Evolutionary conservation across 2,797 vertebrate genomes (phyloP).

Genomic region (Rhodeus uyekii): DNA sequence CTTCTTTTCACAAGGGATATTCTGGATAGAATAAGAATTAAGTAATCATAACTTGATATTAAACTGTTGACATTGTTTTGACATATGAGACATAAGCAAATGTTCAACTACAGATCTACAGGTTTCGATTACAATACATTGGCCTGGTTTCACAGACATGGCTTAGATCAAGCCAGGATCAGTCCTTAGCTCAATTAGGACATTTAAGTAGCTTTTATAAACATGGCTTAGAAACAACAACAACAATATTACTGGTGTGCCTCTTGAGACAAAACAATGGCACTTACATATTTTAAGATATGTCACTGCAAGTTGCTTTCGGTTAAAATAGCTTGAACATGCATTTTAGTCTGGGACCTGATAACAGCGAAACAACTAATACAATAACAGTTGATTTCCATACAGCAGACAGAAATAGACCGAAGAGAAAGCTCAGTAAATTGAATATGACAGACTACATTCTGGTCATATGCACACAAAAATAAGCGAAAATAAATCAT

Average conservation of each 20-base stretch:
- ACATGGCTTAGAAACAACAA: not conserved
- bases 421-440: not conserved
- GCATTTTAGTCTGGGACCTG: not conserved
- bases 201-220: not conserved
- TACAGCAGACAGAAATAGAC: not conserved
- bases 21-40: not conserved
- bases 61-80: not conserved
- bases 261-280: no score
- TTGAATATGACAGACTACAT: not conserved
- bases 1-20: not conserved
- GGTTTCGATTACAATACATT: not conserved
- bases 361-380: not conserved
- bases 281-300: no score
- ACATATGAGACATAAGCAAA: not conserved
- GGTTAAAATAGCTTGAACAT: not conserved
- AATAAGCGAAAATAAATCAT: not conserved
- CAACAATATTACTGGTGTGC: not conserved
- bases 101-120: not conserved
- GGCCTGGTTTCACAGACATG: not conserved
- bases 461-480: constrained; percentile 15
- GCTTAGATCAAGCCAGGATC: not conserved
- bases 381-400: not conserved
- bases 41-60: not conserved
- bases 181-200: not conserved
- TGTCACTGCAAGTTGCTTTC: not conserved